Evolutionary conservation across 2,888 invertebrate genomes (phyloP), one percentile per base, ranked within the genome.

Genomic region (Lysandra bellargus): DNA sequence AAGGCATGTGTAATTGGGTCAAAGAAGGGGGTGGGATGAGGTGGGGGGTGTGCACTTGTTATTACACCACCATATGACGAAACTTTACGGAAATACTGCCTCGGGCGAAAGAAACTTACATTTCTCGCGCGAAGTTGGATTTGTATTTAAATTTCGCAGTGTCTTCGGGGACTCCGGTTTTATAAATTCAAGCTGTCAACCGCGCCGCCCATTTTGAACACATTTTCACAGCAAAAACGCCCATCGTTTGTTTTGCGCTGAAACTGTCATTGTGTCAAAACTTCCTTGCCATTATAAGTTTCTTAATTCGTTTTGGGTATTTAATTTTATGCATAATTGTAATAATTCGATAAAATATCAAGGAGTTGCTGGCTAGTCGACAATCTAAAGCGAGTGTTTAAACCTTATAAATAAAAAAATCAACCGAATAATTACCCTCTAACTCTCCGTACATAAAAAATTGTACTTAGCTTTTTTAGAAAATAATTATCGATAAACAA

Each of bases 81-180:
- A 91, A 90, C 88, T 92, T 92, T 91, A 92, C 92, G 92, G 89
- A 90, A 92, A 92, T 91, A 77, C 82, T 82, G 81, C 90, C 90
- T 90, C 92, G 92, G 91, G 90, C 91, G 87, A 85, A 87, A 86
- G 87, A 89, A 91, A 91, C 89, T 92, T 90, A 83, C 85, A 85
- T 84, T 87, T 88, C 86, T 80, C 80, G 82, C 83, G 81, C 83
- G 79, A 79, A 80, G 81, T 83, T 80, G 44, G 79, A 80, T 81
- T 74, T 81, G 81, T 78, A 60, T 80, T 81, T 80, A 72, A 79
- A 80, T 80, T 78, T 77, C 79, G 80, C 80, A 75, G 80, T 78
- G 78, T 37, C 69, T 69, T 69, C 69, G 69, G 69, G 69, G 33
- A 69, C 33, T 69, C 33, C 30, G 12, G 69, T 69, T 69, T 69